A percentile compares a stretch with the other conserved stretches of the same genome.
Evolutionary conservation across 2,797 vertebrate genomes (phyloP).

Genomic region (Chromobotia macracanthus): DNA sequence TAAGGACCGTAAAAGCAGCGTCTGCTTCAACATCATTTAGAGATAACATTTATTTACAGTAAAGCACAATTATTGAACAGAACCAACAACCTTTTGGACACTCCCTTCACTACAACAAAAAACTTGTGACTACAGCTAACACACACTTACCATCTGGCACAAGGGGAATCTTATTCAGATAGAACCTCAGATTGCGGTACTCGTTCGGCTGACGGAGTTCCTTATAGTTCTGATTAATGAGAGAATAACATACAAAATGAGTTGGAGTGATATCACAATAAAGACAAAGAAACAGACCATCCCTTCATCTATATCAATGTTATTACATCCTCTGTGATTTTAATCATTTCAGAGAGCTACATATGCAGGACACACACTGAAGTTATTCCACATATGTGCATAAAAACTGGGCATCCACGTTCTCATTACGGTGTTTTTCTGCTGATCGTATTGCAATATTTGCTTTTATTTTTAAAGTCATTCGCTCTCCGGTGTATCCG

Average conservation of each 20-base stretch:
- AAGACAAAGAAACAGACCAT: background rate
- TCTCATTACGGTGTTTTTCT: background rate
- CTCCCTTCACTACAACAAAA: background rate
- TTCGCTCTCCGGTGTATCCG: background rate
- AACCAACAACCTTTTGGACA: background rate
- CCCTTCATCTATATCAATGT: background rate
- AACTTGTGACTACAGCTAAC: background rate
- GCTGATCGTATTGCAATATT: background rate
- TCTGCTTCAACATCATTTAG: background rate
- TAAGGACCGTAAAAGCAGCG: no score
- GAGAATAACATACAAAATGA: conserved; percentile 26
- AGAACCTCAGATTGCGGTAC: conserved; percentile 94
- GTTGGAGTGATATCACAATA: background rate
- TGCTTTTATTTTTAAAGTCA: background rate
- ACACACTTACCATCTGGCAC: conserved; percentile 90
- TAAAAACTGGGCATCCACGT: no score
- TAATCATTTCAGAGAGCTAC: background rate
- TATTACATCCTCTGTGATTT: background rate
- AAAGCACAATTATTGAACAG: background rate
- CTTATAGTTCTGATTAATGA: conserved; percentile 84
- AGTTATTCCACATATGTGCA: background rate
- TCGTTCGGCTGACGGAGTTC: conserved; percentile 89
- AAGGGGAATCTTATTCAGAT: conserved; percentile 96
- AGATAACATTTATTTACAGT: background rate
- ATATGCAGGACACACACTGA: background rate